Base-by-base conservation (phyloP, 1,140 invertebrate species). In the Drosophila nannoptera region DNA sequence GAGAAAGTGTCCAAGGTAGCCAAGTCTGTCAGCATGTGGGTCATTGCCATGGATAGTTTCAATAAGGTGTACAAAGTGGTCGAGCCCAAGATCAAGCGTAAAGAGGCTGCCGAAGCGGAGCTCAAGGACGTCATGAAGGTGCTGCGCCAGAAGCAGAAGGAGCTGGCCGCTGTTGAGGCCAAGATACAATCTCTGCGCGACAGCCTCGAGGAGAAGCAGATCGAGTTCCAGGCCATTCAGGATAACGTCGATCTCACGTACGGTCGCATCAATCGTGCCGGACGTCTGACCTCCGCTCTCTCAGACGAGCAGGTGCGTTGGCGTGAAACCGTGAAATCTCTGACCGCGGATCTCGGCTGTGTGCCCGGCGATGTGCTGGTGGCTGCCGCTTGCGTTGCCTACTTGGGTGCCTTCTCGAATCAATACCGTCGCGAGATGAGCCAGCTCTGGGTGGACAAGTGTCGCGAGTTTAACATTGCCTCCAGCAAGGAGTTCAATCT, bases 11-110 rank as follows among this genome's bases (percentile, higher is more conserved):
- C 94, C 6, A 96, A 96, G 92, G 96, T 96, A 2, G 97, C 96
- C 73, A 95, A 94, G 61, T 97, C 96, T 5, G 94, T 98, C 88
- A 97, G 96, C 75, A 92, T 96, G 83, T 98, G 97, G 97, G 95
- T 96, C 0, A 91, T 94, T 80, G 96, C 96, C 11, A 95, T 98
- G 87, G 94, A 97, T 86, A 94, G 93, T 73, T 98, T 97, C 88
- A 92, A 94, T 0, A 94, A 96, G 90, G 93, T 96, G 0, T 96
- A 93, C 76, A 93, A 93, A 89, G 92, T 96, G 22, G 95, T 97
- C 5, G 95, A 96, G 76, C 94, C 97, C 0, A 98, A 98, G 89
- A 93, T 95, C 66, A 91, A 94, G 69, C 94, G 92, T 81, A 92
- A 96, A 55, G 91, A 94, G 75, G 91, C 92, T 72, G 95, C 95